A percentile compares a stretch with the other conserved stretches of the same genome.
These are phyloP conservation scores for Nephrotoma guestfalica DNA, from an alignment of 2,888 invertebrate genomes.

Conservation along the genomic window DNA sequence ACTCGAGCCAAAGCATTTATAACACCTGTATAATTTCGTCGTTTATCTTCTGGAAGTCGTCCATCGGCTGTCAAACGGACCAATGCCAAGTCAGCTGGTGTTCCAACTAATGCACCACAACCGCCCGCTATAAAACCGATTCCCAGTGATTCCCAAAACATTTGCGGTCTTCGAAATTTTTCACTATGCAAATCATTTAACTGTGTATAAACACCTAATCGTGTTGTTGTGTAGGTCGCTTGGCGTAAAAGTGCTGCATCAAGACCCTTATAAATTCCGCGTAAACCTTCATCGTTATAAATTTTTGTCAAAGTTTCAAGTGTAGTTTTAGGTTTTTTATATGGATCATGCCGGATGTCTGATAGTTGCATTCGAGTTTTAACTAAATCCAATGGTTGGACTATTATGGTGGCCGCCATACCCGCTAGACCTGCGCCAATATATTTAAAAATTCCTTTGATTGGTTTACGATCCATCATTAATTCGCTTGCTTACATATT, in stretches of 20 bases:
- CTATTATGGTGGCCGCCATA: conserved; percentile 88
- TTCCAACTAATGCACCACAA: conserved; percentile 70
- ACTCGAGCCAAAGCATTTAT: conserved; percentile 77
- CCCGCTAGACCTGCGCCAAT: conserved; percentile 34
- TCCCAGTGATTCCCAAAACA: conserved; percentile 63
- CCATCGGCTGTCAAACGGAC: conserved; percentile 98
- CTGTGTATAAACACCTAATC: conserved; percentile 87
- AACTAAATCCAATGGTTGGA: conserved; percentile 92
- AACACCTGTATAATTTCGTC: conserved; percentile 88
- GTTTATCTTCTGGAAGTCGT: conserved; percentile 69
- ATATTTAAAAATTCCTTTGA: neutral
- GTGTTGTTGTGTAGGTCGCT: conserved; percentile 94
- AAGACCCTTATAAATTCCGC: conserved; percentile 79
- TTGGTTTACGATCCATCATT: neutral
- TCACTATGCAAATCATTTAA: conserved; percentile 54
- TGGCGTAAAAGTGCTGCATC: conserved; percentile 88
- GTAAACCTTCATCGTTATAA: conserved; percentile 69
- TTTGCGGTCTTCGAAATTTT: conserved; percentile 38
- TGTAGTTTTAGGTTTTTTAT: conserved; percentile 61
- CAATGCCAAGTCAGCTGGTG: conserved; percentile 92
- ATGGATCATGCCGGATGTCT: conserved; percentile 41
- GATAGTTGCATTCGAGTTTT: conserved; percentile 97
- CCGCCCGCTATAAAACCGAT: conserved; percentile 80
- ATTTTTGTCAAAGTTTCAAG: conserved; percentile 68
- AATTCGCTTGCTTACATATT: too few species aligned